Conservation (phyloP, 2,888 invertebrate species). For the Diachrysia chrysitis region DNA sequence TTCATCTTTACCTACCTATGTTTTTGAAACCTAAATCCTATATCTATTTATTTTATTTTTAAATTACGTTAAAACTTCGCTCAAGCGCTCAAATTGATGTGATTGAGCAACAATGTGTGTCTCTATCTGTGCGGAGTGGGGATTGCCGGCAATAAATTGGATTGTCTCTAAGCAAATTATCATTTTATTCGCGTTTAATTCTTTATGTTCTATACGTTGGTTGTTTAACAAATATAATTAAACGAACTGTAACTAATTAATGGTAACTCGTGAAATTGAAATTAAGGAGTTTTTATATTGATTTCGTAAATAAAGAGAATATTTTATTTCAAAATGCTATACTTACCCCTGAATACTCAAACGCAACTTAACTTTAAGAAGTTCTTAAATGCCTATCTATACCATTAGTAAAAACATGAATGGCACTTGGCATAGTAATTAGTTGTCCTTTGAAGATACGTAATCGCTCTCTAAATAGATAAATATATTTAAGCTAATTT, state of each 20-base stretch:
- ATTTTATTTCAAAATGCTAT: too few relatives aligned
- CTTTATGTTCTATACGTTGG: neutral
- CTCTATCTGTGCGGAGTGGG: neutral
- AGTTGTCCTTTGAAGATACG: neutral
- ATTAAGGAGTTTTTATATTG: neutral
- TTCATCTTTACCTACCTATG: too few relatives aligned
- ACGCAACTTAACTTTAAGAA: too few relatives aligned
- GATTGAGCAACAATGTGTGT: slow-evolving; percentile 3
- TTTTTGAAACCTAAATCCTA: too few relatives aligned
- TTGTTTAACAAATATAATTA: slow-evolving; percentile 3
- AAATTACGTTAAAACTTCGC: neutral
- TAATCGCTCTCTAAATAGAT: neutral
- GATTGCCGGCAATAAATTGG: slow-evolving; percentile 20
- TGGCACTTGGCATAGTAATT: neutral
- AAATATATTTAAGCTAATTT: neutral
- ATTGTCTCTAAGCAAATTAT: slow-evolving; percentile 20
- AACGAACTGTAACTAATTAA: neutral
- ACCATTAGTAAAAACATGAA: too few relatives aligned
- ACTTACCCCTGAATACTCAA: too few relatives aligned
- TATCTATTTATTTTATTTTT: too few relatives aligned
- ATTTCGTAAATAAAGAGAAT: neutral
- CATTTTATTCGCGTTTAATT: slow-evolving; percentile 7
- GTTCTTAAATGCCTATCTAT: too few relatives aligned
- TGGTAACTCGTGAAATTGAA: neutral
- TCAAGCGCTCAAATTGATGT: slow-evolving; percentile 9